These are phyloP conservation scores for Drosophila sordidapex DNA, from an alignment of 2,888 invertebrate species.

Conservation along the genomic window DNA sequence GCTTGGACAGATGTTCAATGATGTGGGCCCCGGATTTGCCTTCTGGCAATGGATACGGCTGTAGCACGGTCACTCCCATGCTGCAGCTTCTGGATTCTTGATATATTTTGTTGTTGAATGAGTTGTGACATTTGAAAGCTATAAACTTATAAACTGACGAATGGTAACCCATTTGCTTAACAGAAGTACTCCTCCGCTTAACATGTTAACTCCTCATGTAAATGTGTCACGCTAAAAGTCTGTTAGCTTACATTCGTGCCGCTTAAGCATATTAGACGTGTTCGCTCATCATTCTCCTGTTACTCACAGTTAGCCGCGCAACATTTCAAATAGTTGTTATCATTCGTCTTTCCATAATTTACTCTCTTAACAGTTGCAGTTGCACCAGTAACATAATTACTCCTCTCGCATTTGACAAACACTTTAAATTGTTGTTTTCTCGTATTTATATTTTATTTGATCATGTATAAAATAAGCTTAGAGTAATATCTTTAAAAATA, in stretches of 20 bases:
- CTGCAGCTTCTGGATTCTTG: not conserved
- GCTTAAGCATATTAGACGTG: not conserved
- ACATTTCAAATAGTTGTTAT: not conserved
- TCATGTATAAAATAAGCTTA: constrained; percentile 67
- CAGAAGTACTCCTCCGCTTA: not conserved
- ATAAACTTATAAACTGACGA: not conserved
- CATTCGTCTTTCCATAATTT: not conserved
- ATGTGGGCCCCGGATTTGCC: constrained; percentile 96
- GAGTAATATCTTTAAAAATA: constrained; percentile 20
- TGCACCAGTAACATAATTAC: too few relatives aligned
- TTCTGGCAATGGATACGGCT: constrained; percentile 94
- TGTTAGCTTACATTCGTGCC: not conserved
- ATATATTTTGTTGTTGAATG: not conserved
- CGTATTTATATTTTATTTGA: constrained; percentile 57
- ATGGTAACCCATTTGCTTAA: not conserved
- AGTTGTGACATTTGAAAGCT: not conserved
- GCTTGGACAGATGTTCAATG: constrained; percentile 93
- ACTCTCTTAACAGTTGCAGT: not conserved
- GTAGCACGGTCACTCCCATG: constrained; percentile 86
- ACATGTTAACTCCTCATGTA: not conserved
- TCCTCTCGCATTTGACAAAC: not conserved
- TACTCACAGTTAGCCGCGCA: not conserved
- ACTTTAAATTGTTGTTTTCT: constrained; percentile 23
- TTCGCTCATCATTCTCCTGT: not conserved
- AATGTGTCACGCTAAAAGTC: not conserved